A percentile compares a stretch with the other conserved stretches of the same genome.
Conservation (phyloP, 2,113 vertebrate genomes). For the Rostratula benghalensis region DNA sequence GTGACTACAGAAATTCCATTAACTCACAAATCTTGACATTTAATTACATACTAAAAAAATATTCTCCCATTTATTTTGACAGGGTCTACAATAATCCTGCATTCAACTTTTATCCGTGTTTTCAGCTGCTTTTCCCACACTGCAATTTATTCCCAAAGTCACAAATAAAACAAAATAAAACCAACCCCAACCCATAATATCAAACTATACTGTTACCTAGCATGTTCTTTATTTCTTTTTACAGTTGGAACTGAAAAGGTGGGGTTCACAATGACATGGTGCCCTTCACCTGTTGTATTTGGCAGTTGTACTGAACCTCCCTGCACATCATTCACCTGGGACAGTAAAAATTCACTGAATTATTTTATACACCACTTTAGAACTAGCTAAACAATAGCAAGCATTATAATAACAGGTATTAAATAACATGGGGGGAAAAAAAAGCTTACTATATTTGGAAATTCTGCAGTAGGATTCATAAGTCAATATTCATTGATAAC, state of each 20-base stretch:
- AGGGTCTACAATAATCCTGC: constrained; percentile 66
- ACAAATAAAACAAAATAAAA: neutral
- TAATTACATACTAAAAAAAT: constrained; percentile 77
- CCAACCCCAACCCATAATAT: neutral
- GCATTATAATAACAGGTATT: neutral
- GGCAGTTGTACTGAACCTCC: neutral
- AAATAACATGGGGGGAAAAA: neutral
- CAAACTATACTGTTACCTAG: neutral
- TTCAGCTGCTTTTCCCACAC: constrained; percentile 57
- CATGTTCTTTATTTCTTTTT: neutral
- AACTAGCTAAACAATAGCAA: neutral
- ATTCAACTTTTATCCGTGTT: constrained; percentile 47
- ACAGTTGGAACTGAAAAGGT: constrained; percentile 19
- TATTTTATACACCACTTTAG: neutral
- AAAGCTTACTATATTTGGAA: neutral
- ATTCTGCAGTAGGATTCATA: neutral
- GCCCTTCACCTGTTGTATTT: neutral
- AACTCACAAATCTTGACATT: constrained; percentile 77
- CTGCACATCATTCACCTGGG: neutral
- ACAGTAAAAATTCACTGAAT: neutral
- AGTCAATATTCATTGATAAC: neutral
- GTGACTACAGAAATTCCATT: constrained; percentile 79
- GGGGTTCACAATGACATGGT: neutral
- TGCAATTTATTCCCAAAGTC: constrained; percentile 58
- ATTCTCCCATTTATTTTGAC: constrained; percentile 72